These are phyloP conservation scores for Panthera leo DNA, from an alignment of 2,113 vertebrate species.

Conservation along the genomic window DNA sequence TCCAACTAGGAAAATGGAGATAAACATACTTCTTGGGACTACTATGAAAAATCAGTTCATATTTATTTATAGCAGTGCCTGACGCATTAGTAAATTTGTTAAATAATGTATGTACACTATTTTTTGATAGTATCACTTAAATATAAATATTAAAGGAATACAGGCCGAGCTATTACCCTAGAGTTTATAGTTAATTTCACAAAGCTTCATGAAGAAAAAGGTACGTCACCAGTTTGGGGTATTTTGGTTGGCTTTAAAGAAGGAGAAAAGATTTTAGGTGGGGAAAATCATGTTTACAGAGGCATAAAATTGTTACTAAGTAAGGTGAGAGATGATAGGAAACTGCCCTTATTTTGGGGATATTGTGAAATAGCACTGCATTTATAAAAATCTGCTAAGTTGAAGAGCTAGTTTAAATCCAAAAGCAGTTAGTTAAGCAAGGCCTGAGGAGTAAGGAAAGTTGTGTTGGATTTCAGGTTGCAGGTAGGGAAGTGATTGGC, in stretches of 20 bases:
- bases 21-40: background rate
- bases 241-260: slow-evolving; percentile 4
- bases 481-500: background rate
- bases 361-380: slow-evolving; percentile 9
- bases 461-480: background rate
- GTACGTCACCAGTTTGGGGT: background rate
- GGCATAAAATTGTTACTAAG: background rate
- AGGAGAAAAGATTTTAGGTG: slow-evolving; percentile 1
- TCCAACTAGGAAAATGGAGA: background rate
- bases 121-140: background rate
- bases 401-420: background rate
- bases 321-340: background rate
- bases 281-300: background rate
- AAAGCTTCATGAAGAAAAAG: background rate
- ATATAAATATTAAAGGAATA: background rate
- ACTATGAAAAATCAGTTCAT: background rate
- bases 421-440: background rate
- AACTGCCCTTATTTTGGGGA: background rate
- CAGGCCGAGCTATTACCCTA: background rate
- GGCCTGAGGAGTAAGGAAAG: background rate
- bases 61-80: background rate
- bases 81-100: background rate
- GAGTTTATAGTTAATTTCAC: background rate
- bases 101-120: background rate
- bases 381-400: slow-evolving; percentile 11